Evolutionary conservation across 1,140 invertebrate genomes (phyloP).

Genomic region (Pseudomyrmex dendroicus): DNA sequence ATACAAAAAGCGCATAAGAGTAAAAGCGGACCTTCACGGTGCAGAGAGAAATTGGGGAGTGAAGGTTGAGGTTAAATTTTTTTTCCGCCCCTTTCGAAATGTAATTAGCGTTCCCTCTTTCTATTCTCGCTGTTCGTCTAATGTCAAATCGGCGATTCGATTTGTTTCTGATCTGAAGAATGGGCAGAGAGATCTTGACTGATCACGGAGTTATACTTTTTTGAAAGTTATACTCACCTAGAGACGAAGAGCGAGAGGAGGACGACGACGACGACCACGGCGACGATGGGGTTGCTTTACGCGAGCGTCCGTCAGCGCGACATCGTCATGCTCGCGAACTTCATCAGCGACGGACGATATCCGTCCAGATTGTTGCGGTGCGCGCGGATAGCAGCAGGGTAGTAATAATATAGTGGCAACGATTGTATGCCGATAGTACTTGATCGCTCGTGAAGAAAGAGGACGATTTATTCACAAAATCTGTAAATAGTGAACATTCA

Average conservation of each 20-base stretch:
- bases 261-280: conserved; percentile 1
- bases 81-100: background rate
- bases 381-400: no score
- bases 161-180: no score
- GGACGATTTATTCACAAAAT: conserved; percentile 74
- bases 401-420: background rate
- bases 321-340: conserved; percentile 61
- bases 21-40: background rate
- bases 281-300: conserved; percentile 51
- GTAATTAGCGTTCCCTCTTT: background rate
- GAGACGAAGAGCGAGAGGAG: conserved; percentile 6
- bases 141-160: background rate
- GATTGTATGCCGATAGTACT: background rate
- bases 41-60: no score
- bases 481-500: conserved; percentile 78
- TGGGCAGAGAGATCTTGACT: background rate
- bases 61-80: conserved; percentile 39
- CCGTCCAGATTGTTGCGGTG: conserved; percentile 24
- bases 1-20: background rate
- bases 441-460: background rate
- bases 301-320: conserved; percentile 56
- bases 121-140: background rate
- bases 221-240: conserved; percentile 22
- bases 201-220: no score
- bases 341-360: conserved; percentile 43